phyloP scores from a whole-genome alignment of 1,140 invertebrate species.

The Bursaphelenchus mucronatus region DNA sequence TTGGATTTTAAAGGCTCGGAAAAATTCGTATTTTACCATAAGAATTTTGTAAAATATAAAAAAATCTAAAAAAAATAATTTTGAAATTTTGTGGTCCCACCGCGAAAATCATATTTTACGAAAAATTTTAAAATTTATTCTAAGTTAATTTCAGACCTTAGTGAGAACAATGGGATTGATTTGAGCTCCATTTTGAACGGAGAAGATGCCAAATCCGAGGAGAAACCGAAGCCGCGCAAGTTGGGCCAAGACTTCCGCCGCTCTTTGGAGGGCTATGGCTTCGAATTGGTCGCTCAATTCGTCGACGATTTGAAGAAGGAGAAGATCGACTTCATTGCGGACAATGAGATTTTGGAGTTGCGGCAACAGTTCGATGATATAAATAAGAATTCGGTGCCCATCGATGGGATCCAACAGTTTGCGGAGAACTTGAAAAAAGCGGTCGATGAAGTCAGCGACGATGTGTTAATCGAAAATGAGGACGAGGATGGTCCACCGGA shows the following conservation, averaged over 20 bases:
- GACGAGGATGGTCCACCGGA: slow-evolving; percentile 21
- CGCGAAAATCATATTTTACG: too few species aligned
- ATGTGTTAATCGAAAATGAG: slow-evolving; percentile 58
- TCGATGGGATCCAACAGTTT: slow-evolving; percentile 82
- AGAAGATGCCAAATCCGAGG: too few species aligned
- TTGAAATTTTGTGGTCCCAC: too few species aligned
- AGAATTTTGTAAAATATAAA: too few species aligned
- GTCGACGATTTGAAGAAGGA: slow-evolving; percentile 76
- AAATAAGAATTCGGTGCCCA: slow-evolving; percentile 72
- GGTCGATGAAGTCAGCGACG: slow-evolving; percentile 68
- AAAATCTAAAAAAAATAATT: too few species aligned
- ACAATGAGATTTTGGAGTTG: slow-evolving; percentile 27
- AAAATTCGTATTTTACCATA: too few species aligned
- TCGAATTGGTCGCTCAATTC: slow-evolving; percentile 91
- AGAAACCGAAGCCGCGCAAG: slow-evolving; percentile 10
- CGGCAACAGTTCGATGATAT: slow-evolving; percentile 61
- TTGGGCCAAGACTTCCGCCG: slow-evolving; percentile 67
- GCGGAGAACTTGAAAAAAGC: slow-evolving; percentile 62
- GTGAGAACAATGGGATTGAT: too few species aligned
- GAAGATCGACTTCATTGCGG: slow-evolving; percentile 64
- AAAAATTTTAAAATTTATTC: too few species aligned
- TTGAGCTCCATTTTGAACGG: too few species aligned
- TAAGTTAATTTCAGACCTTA: too few species aligned
- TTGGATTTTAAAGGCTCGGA: too few species aligned
- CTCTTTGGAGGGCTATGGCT: slow-evolving; percentile 83